A percentile compares a stretch with the other conserved stretches of the same genome.
phyloP scores from a whole-genome alignment of 2,113 vertebrate genomes.

The Cinclus cinclus region DNA sequence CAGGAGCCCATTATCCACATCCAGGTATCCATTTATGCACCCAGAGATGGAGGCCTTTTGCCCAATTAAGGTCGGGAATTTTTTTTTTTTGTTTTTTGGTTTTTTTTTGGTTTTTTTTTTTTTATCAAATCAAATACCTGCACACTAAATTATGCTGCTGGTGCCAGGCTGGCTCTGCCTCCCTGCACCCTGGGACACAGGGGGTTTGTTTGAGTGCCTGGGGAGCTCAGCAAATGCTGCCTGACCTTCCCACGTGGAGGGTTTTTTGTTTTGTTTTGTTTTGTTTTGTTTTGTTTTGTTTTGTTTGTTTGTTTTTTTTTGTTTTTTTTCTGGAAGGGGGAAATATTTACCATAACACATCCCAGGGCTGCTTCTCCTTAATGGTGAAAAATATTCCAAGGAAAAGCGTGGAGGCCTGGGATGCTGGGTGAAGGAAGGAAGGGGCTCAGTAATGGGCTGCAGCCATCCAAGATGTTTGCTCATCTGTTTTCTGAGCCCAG shows the following conservation, averaged over 20 bases:
- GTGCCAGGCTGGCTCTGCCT: slow-evolving; percentile 77
- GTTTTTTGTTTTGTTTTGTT: not conserved
- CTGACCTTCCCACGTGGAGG: not conserved
- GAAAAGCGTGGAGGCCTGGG: not conserved
- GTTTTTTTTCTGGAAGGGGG: not conserved
- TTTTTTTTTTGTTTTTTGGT: slow-evolving; percentile 52
- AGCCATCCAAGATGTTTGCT: not conserved
- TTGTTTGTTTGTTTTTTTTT: not conserved
- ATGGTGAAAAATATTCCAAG: not conserved
- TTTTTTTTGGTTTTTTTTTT: slow-evolving; percentile 58
- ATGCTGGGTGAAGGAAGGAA: not conserved
- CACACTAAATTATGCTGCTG: slow-evolving; percentile 76
- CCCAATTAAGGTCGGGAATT: slow-evolving; percentile 63
- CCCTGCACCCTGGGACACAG: slow-evolving; percentile 3
- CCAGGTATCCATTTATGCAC: not conserved
- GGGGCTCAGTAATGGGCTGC: not conserved
- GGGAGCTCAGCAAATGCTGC: not conserved
- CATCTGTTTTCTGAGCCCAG: slow-evolving; percentile 10
- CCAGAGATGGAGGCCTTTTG: slow-evolving; percentile 2
- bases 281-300: not conserved
- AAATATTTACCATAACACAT: not conserved
- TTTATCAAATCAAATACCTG: slow-evolving; percentile 82
- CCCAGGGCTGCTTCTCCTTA: not conserved
- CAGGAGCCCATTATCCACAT: slow-evolving; percentile 66
- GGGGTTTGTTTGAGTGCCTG: slow-evolving; percentile 39